These are phyloP conservation scores for Leucosticte australis DNA, from an alignment of 2,113 vertebrate species.

Conservation along the genomic window DNA sequence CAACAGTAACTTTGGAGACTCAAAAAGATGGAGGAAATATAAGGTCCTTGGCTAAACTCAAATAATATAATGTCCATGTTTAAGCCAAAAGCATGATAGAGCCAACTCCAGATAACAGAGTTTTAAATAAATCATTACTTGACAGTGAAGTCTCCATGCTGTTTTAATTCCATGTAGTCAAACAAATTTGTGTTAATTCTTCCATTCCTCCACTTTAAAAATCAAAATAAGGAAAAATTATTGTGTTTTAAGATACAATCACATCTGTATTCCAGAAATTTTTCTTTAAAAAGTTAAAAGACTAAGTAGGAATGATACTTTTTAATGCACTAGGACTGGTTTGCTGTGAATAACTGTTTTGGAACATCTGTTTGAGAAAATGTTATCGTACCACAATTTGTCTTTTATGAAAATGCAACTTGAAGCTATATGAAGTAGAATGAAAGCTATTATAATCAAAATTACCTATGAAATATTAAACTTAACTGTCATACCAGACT, in stretches of 20 bases:
- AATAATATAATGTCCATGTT: neutral
- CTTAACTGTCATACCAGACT: neutral
- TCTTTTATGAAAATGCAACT: neutral
- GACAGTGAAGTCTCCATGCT: neutral
- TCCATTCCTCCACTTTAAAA: neutral
- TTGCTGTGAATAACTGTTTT: neutral
- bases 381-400: neutral
- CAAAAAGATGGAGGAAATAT: neutral
- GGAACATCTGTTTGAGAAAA: neutral
- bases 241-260: neutral
- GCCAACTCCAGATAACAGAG: neutral
- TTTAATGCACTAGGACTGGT: neutral
- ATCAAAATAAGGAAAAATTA: neutral
- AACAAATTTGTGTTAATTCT: neutral
- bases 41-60: neutral
- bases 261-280: neutral
- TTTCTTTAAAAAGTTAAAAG: neutral
- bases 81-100: neutral
- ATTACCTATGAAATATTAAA: conserved; percentile 3
- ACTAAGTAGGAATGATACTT: neutral
- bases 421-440: neutral
- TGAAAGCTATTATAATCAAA: neutral
- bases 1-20: neutral
- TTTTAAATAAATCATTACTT: neutral
- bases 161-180: neutral